Percentiles rank a stretch among this genome's conserved stretches.
phyloP scores from a whole-genome alignment of 2,113 vertebrate genomes.

The Plecturocebus donacophilus region DNA sequence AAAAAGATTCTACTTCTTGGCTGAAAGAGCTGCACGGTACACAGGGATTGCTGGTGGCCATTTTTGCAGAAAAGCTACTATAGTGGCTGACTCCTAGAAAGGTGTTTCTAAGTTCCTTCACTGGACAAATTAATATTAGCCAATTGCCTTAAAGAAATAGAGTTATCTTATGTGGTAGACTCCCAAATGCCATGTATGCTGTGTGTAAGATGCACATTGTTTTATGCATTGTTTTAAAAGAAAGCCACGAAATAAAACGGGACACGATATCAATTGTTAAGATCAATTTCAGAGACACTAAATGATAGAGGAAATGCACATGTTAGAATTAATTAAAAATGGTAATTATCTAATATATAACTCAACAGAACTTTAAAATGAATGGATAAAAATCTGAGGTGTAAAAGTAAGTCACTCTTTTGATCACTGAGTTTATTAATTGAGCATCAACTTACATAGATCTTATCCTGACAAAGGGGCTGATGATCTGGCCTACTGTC shows the following conservation, averaged over 20 bases:
- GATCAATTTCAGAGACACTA: background rate
- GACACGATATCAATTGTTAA: background rate
- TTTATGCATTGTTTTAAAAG: background rate
- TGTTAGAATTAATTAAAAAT: constrained; percentile 19
- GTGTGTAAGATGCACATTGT: background rate
- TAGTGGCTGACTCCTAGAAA: background rate
- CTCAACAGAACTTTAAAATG: background rate
- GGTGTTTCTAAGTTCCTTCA: background rate
- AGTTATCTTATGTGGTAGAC: background rate
- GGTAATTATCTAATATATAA: background rate
- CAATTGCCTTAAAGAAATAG: background rate
- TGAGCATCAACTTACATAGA: background rate
- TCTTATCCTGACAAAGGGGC: background rate
- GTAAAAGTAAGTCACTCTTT: constrained; percentile 31
- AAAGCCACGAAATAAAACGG: background rate
- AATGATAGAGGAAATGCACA: background rate
- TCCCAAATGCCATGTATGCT: background rate
- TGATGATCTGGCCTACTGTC: background rate
- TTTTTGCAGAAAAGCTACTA: background rate
- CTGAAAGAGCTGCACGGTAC: background rate
- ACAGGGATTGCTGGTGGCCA: background rate
- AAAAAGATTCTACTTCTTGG: background rate
- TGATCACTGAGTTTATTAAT: background rate
- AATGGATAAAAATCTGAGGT: background rate
- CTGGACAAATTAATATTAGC: background rate